A percentile compares a stretch with the other conserved stretches of the same genome.
Conservation (phyloP, 2,888 invertebrate species). For the Hirtodrosophila duncani region DNA sequence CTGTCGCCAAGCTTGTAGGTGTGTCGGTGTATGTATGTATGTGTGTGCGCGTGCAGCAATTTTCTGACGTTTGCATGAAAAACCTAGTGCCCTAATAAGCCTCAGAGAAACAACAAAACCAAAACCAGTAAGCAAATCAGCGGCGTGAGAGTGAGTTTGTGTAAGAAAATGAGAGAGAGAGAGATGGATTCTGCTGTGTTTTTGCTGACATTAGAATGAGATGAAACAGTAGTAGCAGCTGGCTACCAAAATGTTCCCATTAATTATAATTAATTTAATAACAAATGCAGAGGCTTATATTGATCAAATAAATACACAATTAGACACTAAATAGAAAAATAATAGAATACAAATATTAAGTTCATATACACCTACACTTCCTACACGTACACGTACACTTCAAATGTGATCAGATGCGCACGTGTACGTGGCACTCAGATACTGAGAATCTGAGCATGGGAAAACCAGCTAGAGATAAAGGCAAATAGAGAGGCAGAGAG, state of each 20-base stretch:
- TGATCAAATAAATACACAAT: not conserved
- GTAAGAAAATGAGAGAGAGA: constrained; percentile 11
- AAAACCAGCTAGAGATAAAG: not conserved
- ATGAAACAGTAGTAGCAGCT: not conserved
- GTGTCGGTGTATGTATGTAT: constrained; percentile 11
- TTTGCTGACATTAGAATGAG: constrained; percentile 10
- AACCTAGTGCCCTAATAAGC: constrained; percentile 75
- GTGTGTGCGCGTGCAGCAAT: constrained; percentile 47
- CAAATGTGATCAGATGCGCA: constrained; percentile 41
- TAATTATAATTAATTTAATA: constrained; percentile 17
- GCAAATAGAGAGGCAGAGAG: constrained; percentile 1
- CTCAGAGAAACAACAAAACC: constrained; percentile 5
- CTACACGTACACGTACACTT: constrained; percentile 1
- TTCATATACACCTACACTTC: constrained; percentile 4
- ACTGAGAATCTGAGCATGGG: no score
- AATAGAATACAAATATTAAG: constrained; percentile 39
- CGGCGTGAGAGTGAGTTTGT: constrained; percentile 1
- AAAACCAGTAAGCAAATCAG: not conserved
- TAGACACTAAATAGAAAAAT: constrained; percentile 31
- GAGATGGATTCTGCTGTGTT: not conserved
- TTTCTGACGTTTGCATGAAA: constrained; percentile 62
- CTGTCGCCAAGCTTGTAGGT: constrained; percentile 36
- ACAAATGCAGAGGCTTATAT: constrained; percentile 1
- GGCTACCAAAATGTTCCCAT: constrained; percentile 11
- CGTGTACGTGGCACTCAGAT: constrained; percentile 59